These are phyloP conservation scores for Oncorhynchus mykiss DNA, from an alignment of 2,113 vertebrate species.

Conservation along the genomic window DNA sequence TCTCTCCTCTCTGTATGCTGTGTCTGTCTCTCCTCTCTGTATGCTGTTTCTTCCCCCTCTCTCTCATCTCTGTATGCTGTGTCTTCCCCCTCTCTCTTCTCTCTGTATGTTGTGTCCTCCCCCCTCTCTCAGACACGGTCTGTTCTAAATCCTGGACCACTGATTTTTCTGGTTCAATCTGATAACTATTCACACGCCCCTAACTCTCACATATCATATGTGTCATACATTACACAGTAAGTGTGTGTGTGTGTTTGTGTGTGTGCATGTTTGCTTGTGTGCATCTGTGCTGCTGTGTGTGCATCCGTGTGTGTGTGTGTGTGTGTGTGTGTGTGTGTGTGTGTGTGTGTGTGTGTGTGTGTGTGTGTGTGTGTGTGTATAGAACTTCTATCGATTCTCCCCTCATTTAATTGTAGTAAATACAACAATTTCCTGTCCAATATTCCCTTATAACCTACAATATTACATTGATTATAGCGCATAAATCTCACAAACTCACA, in stretches of 20 bases:
- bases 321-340: constrained; percentile 20
- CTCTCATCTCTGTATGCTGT: no score
- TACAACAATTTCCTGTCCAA: not conserved
- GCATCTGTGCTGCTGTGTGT: constrained; percentile 20
- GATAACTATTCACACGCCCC: constrained; percentile 27
- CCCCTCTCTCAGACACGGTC: constrained; percentile 16
- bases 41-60: no score
- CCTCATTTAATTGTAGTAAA: not conserved
- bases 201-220: constrained; percentile 2
- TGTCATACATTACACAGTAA: constrained; percentile 22
- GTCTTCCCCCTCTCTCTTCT: not conserved
- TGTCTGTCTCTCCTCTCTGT: no score
- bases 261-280: constrained; percentile 9
- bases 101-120: not conserved
- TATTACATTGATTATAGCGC: constrained; percentile 1
- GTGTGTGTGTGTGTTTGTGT: constrained; percentile 20
- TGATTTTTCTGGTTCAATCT: constrained; percentile 43
- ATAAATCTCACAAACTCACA: not conserved
- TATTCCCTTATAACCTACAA: not conserved
- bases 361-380: constrained; percentile 24
- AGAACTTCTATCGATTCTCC: not conserved
- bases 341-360: constrained; percentile 22
- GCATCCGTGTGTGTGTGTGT: not conserved
- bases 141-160: constrained; percentile 18
- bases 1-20: not conserved